These are phyloP conservation scores for Yponomeuta malinellus DNA, from an alignment of 2,888 invertebrate genomes.

Conservation along the genomic window DNA sequence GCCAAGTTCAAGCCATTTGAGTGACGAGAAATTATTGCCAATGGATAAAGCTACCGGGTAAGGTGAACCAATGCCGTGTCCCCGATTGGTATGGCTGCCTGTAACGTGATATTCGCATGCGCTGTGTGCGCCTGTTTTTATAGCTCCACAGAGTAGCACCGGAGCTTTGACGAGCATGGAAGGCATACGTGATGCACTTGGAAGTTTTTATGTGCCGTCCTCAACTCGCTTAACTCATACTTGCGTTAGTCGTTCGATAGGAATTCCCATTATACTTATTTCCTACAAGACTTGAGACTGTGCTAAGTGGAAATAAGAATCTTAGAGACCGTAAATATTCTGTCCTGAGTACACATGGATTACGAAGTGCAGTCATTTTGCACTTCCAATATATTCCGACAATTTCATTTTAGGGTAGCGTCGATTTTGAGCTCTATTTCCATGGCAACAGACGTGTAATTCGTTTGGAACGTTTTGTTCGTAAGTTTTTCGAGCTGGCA, in stretches of 20 bases:
- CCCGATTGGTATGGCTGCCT: slow-evolving; percentile 38
- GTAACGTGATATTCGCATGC: slow-evolving; percentile 50
- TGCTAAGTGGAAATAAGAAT: slow-evolving; percentile 5
- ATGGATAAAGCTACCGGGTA: slow-evolving; percentile 10
- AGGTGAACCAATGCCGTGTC: slow-evolving; percentile 30
- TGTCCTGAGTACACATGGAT: slow-evolving; percentile 13
- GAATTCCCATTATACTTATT: slow-evolving; percentile 8
- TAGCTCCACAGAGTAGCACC: slow-evolving; percentile 30
- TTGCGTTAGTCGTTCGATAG: not conserved
- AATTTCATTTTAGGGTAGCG: not conserved
- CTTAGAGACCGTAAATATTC: not conserved
- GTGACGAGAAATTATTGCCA: not conserved
- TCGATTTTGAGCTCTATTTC: not conserved
- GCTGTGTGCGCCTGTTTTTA: slow-evolving; percentile 53
- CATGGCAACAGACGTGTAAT: not conserved
- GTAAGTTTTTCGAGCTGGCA: slow-evolving; percentile 2
- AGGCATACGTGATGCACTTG: slow-evolving; percentile 50
- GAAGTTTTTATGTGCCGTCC: slow-evolving; percentile 47
- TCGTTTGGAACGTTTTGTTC: not conserved
- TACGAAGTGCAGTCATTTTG: slow-evolving; percentile 10
- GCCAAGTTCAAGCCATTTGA: not conserved
- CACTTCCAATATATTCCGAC: slow-evolving; percentile 12
- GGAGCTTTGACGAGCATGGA: slow-evolving; percentile 46
- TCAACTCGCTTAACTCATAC: slow-evolving; percentile 14
- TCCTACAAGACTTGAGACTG: not conserved